Percentiles rank a stretch among this genome's conserved stretches.
These are phyloP conservation scores for Steinernema carpocapsae DNA, from an alignment of 2,888 invertebrate species.

Conservation along the genomic window DNA sequence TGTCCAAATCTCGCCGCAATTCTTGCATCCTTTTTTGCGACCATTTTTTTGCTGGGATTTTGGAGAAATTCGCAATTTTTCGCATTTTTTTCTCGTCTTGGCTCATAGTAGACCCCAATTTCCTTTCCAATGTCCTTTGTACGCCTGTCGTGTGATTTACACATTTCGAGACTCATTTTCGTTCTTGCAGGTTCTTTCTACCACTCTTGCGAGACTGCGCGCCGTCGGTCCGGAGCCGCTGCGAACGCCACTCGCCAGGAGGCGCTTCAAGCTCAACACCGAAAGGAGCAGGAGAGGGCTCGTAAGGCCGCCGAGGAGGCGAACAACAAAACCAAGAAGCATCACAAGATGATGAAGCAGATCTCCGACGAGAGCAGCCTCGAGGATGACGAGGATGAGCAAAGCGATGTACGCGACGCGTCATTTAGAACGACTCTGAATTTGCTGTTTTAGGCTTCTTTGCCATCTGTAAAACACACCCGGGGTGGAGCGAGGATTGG, in stretches of 20 bases:
- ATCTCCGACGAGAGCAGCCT: constrained; percentile 43
- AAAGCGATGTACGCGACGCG: constrained; percentile 1
- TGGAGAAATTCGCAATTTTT: no score
- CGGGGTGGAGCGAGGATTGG: neutral
- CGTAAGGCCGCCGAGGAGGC: neutral
- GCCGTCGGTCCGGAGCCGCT: neutral
- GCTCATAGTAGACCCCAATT: no score
- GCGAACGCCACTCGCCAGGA: constrained; percentile 9
- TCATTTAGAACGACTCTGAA: neutral
- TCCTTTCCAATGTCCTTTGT: no score
- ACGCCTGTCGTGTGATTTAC: no score
- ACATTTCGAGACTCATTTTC: no score
- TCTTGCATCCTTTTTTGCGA: no score
- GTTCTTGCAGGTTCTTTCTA: constrained; percentile 7
- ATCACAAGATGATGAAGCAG: constrained; percentile 43
- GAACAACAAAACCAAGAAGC: constrained; percentile 32
- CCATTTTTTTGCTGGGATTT: no score
- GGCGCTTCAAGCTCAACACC: neutral
- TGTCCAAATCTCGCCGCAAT: no score
- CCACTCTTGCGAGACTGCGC: no score
- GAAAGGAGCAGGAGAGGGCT: neutral
- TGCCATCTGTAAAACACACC: constrained; percentile 2
- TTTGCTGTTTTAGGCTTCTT: neutral
- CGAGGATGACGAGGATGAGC: neutral
- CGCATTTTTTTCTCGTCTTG: no score